Evolutionary conservation across 1,140 invertebrate species (phyloP).

Genomic region (Temnothorax longispinosus): DNA sequence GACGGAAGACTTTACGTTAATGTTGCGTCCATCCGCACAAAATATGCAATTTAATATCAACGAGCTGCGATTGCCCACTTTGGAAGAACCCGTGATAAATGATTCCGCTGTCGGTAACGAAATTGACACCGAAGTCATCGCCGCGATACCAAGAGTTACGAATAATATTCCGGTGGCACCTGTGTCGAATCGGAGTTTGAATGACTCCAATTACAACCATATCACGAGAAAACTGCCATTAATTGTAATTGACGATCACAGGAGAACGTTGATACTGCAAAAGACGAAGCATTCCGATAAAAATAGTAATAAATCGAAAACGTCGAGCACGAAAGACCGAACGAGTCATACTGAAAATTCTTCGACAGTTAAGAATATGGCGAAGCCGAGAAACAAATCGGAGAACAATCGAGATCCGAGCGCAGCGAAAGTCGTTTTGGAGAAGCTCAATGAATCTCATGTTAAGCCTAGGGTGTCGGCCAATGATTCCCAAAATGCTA

Average conservation of each 20-base stretch:
- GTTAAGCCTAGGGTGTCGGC: conserved; percentile 42
- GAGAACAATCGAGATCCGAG: conserved; percentile 73
- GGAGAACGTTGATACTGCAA: background rate
- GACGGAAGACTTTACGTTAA: conserved; percentile 78
- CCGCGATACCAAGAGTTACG: conserved; percentile 53
- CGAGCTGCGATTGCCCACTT: conserved; percentile 72
- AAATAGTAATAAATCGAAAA: background rate
- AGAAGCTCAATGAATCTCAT: conserved; percentile 72
- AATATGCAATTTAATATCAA: conserved; percentile 73
- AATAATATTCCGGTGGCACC: conserved; percentile 45
- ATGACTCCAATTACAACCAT: conserved; percentile 29
- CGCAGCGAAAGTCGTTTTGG: conserved; percentile 77
- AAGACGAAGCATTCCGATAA: conserved; percentile 25
- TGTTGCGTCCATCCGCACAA: conserved; percentile 48
- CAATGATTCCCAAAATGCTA: conserved; percentile 37
- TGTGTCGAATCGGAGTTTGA: background rate
- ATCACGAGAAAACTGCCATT: conserved; percentile 47
- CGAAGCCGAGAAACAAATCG: conserved; percentile 41
- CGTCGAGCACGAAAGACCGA: background rate
- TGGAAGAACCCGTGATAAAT: conserved; percentile 62
- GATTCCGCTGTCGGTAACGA: background rate
- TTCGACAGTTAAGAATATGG: background rate
- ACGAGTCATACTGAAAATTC: background rate
- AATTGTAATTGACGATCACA: conserved; percentile 6
- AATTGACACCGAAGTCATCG: conserved; percentile 71